Conservation (phyloP, 1,140 invertebrate genomes). For the Dinothrombium tinctorium region DNA sequence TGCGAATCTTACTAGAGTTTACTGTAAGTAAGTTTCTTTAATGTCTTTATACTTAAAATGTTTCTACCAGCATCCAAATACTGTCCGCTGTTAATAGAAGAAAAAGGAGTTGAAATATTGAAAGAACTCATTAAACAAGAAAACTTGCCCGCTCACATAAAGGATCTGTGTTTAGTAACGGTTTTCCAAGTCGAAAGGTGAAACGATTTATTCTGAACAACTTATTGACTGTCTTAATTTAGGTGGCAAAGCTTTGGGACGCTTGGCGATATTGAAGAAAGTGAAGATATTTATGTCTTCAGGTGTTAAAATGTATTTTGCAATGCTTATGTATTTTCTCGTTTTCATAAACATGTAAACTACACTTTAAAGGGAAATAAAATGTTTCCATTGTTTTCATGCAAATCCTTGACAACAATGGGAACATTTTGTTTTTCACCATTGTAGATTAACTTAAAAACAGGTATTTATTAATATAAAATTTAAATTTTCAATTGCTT, state of each 20-base stretch:
- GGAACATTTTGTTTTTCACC: too few relatives aligned
- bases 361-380: too few relatives aligned
- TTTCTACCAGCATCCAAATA: slow-evolving; percentile 52
- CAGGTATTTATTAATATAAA: too few relatives aligned
- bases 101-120: slow-evolving; percentile 54
- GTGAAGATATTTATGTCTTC: slow-evolving; percentile 7
- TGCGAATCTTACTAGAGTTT: slow-evolving; percentile 77
- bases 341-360: too few relatives aligned
- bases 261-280: slow-evolving; percentile 6
- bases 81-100: slow-evolving; percentile 54
- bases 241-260: slow-evolving; percentile 1
- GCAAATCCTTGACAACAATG: too few relatives aligned
- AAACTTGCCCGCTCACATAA: slow-evolving; percentile 8
- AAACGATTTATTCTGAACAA: background rate
- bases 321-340: too few relatives aligned
- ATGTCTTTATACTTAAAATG: slow-evolving; percentile 13
- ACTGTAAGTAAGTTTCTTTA: slow-evolving; percentile 38
- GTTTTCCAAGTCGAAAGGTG: slow-evolving; percentile 7
- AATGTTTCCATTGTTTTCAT: too few relatives aligned
- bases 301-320: too few relatives aligned
- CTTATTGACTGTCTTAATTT: background rate
- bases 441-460: too few relatives aligned
- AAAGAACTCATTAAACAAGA: slow-evolving; percentile 31
- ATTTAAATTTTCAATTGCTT: too few relatives aligned
- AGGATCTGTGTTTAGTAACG: slow-evolving; percentile 9